A percentile compares a stretch with the other conserved stretches of the same genome.
Evolutionary conservation across 2,888 invertebrate species (phyloP).

Genomic region (Tridacna crocea): DNA sequence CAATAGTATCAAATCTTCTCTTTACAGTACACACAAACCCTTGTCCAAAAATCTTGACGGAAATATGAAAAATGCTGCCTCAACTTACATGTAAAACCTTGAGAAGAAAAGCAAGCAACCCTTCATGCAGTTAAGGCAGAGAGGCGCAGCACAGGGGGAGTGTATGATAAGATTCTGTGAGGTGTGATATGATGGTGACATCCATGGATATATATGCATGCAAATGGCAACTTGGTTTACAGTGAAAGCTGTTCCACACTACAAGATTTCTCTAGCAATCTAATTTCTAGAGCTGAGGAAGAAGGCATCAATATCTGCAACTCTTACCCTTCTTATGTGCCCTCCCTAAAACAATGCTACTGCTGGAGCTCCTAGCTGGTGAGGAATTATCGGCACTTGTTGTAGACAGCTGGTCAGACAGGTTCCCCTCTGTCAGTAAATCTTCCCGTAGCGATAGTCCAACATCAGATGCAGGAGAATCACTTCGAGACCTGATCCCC

Average conservation of each 20-base stretch:
- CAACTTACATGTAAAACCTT: background rate
- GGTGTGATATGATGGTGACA: slow-evolving; percentile 55
- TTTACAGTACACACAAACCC: slow-evolving; percentile 9
- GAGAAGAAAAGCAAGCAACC: slow-evolving; percentile 56
- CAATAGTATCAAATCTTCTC: slow-evolving; percentile 1
- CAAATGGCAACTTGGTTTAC: slow-evolving; percentile 34
- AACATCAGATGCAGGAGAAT: slow-evolving; percentile 50
- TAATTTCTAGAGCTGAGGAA: slow-evolving; percentile 56
- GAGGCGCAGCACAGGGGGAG: slow-evolving; percentile 60
- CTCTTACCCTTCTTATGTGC: slow-evolving; percentile 62
- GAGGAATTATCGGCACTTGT: slow-evolving; percentile 49
- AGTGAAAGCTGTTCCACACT: slow-evolving; percentile 28
- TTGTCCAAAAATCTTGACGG: background rate
- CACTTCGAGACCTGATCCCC: slow-evolving; percentile 55
- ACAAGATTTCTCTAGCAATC: slow-evolving; percentile 52
- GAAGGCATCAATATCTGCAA: slow-evolving; percentile 48
- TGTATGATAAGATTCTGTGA: slow-evolving; percentile 41
- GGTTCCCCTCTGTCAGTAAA: slow-evolving; percentile 52
- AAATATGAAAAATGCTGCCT: background rate
- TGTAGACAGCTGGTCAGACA: slow-evolving; percentile 57
- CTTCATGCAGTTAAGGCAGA: slow-evolving; percentile 61
- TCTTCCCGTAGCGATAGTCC: slow-evolving; percentile 55
- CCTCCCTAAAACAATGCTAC: slow-evolving; percentile 41
- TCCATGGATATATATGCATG: slow-evolving; percentile 59
- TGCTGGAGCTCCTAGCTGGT: slow-evolving; percentile 40